phyloP scores from a whole-genome alignment of 2,797 vertebrate genomes.

The Enteromius afrohamiltoni region DNA sequence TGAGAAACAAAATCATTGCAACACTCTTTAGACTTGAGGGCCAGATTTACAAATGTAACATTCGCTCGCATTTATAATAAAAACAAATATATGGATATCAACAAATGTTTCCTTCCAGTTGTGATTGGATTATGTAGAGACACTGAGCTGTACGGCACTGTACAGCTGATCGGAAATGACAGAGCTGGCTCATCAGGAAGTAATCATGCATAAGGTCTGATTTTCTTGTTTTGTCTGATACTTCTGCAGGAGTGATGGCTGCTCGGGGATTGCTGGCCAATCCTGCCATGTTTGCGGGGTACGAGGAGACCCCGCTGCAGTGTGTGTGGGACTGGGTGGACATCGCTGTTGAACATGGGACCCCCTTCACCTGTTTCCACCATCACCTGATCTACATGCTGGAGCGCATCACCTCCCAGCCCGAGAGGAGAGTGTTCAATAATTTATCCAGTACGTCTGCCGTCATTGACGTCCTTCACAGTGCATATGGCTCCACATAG shows the following conservation, averaged over 20 bases:
- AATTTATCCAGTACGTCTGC: slow-evolving; percentile 91
- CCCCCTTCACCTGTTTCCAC: slow-evolving; percentile 94
- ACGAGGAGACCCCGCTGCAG: slow-evolving; percentile 89
- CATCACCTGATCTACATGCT: slow-evolving; percentile 99
- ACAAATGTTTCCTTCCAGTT: no score
- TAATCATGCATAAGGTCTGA: no score
- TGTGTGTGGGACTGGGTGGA: slow-evolving; percentile 98
- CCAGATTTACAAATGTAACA: no score
- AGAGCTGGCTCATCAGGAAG: no score
- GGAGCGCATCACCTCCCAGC: slow-evolving; percentile 92
- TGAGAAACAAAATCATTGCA: no score
- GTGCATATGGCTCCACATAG: slow-evolving; percentile 80
- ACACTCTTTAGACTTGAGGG: no score
- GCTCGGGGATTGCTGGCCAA: slow-evolving; percentile 93
- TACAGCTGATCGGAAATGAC: no score
- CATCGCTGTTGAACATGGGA: slow-evolving; percentile 89
- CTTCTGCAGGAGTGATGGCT: slow-evolving; percentile 87
- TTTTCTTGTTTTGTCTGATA: background rate
- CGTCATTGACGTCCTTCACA: slow-evolving; percentile 90
- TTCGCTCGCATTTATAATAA: no score
- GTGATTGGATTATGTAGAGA: no score
- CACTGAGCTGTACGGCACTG: no score
- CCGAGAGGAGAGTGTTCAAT: slow-evolving; percentile 93
- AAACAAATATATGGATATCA: no score
- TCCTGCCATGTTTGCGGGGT: slow-evolving; percentile 95